Evolutionary conservation across 1,140 invertebrate genomes (phyloP).

Genomic region (Acromyrmex charruanus): DNA sequence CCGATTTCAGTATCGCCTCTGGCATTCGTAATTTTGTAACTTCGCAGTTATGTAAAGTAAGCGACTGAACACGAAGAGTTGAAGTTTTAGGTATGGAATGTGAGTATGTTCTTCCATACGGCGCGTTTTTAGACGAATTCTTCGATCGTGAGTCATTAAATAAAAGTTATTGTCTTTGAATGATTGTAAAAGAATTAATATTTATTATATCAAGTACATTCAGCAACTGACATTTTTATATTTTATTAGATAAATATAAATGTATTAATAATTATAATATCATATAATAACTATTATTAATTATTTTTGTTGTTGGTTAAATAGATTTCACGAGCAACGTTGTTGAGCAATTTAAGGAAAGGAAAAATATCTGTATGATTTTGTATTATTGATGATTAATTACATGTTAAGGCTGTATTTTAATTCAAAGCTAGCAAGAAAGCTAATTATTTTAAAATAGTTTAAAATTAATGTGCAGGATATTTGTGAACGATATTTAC

Average conservation of each 20-base stretch:
- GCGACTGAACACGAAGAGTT: not conserved
- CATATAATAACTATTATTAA: not conserved
- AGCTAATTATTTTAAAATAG: not conserved
- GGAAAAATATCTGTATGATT: not conserved
- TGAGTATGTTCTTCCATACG: constrained; percentile 1
- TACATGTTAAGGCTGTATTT: not conserved
- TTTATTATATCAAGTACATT: too few relatives aligned
- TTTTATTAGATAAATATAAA: not conserved
- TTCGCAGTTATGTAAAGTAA: constrained; percentile 49
- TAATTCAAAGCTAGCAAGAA: not conserved
- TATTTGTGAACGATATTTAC: not conserved
- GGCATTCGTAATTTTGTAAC: constrained; percentile 32
- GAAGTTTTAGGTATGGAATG: not conserved
- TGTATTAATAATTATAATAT: not conserved
- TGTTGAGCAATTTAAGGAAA: not conserved
- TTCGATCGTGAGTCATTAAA: constrained; percentile 14
- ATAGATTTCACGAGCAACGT: not conserved
- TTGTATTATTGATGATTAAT: constrained; percentile 4
- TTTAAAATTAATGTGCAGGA: too few relatives aligned
- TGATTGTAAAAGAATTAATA: not conserved
- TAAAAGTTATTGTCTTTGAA: constrained; percentile 12
- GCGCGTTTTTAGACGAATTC: not conserved
- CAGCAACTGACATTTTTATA: not conserved
- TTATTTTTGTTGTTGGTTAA: not conserved
- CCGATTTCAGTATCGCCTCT: not conserved